phyloP scores from a whole-genome alignment of 2,888 invertebrate genomes.

The Dorcus parallelipipedus region DNA sequence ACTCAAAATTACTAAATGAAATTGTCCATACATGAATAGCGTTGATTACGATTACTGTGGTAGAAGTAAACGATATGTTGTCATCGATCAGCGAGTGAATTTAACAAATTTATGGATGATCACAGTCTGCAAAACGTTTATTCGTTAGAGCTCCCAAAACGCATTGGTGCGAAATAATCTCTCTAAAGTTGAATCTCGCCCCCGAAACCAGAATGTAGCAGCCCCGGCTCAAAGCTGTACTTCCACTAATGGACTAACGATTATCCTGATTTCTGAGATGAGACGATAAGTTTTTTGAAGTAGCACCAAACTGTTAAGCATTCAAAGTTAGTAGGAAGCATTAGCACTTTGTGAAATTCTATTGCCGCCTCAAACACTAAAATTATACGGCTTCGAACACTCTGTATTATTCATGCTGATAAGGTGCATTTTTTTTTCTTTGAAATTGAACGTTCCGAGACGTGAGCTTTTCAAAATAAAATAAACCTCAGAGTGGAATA shows the following conservation, averaged over 20 bases:
- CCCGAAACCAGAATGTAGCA: conserved; percentile 30
- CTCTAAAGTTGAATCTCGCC: conserved; percentile 33
- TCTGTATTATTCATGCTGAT: too few species aligned
- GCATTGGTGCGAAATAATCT: conserved; percentile 40
- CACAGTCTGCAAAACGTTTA: conserved; percentile 32
- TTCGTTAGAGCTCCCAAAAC: conserved; percentile 28
- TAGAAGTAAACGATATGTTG: too few species aligned
- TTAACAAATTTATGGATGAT: conserved; percentile 30
- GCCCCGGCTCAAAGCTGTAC: conserved; percentile 32
- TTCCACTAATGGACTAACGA: conserved; percentile 45
- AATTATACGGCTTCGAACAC: background rate
- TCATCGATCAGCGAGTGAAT: background rate
- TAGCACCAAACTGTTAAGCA: conserved; percentile 33
- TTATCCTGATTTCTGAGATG: conserved; percentile 42
- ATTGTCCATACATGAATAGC: too few species aligned
- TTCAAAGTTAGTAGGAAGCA: conserved; percentile 29
- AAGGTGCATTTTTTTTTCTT: too few species aligned
- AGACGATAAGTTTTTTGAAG: conserved; percentile 36
- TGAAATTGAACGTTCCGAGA: too few species aligned
- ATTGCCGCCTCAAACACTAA: background rate
- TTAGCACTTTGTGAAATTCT: conserved; percentile 24
- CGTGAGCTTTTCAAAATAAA: too few species aligned
- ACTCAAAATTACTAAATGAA: too few species aligned
- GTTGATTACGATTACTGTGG: too few species aligned
- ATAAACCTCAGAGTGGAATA: too few species aligned